Evolutionary conservation across 2,113 vertebrate species (phyloP), one percentile per base, ranked within the genome.

Genomic region (Bubo bubo): DNA sequence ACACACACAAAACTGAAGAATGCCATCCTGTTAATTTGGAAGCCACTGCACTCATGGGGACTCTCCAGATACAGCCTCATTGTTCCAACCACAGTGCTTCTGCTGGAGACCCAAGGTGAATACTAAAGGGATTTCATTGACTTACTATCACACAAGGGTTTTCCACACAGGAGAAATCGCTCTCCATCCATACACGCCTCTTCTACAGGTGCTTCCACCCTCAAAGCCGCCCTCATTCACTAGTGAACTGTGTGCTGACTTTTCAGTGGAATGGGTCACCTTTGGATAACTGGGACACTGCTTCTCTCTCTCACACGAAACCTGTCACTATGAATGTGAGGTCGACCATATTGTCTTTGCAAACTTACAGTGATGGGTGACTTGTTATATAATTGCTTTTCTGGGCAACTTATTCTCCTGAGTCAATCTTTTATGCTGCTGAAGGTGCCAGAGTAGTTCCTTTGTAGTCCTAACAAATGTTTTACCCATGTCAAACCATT

Each of bases 31-130:
- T 34, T 66, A 28, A 37, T 41, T 8, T 73, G 86, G 24, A 86
- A 27, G 39, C 15, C 23, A 5, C 21, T 35, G 64, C 35, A 35
- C 1, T 1, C 32, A 32, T 4, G 8, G 27, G 37, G 16, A 50
- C 24, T 47, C 64, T 14, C 47, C 63, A 66, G n/a, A 14, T 18
- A 32, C 20, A 63, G 49, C 47, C n/a, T 53, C 2, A 1, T 49
- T 3, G 1, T 41, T 53, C 26, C 22, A 92, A 6, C 30, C 37
- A 34, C 0, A 2, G 13, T 1, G 2, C 16, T 58, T 85, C 63
- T 75, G 63, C 39, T 86, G 58, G 52, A 55, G 30, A 49, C 23
- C 16, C n/a, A 56, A 32, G 6, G 8, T 28, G 26, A 70, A 53
- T 9, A 17, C 26, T 24, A 41, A 53, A 79, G 18, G 27, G 34